Evolutionary conservation across 2,797 vertebrate species (phyloP).

Genomic region (Gymnothorax reevesii): DNA sequence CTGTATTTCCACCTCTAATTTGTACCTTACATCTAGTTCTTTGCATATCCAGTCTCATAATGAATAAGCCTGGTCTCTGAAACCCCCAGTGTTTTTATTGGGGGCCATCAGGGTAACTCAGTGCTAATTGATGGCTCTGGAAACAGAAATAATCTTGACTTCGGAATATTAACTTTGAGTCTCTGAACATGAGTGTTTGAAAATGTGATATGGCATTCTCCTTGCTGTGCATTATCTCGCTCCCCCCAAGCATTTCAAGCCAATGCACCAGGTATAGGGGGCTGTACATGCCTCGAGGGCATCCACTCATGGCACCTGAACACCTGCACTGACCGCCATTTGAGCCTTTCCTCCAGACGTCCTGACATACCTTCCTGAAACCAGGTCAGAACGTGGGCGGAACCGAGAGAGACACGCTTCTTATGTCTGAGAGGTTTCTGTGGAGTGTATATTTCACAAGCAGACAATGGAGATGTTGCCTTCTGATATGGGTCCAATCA

Average conservation of each 20-base stretch:
- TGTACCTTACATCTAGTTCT: no score
- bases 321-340: conserved; percentile 55
- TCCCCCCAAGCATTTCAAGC: neutral
- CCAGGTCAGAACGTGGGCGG: conserved; percentile 39
- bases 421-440: conserved; percentile 51
- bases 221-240: neutral
- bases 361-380: conserved; percentile 65
- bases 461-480: neutral
- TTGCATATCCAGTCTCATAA: no score
- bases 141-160: no score
- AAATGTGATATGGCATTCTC: neutral
- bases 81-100: no score
- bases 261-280: conserved; percentile 19
- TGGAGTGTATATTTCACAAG: neutral
- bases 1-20: no score
- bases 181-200: neutral
- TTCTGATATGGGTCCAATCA: no score
- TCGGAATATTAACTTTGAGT: neutral
- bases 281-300: conserved; percentile 39
- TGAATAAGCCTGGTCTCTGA: no score
- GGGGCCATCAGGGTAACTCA: no score
- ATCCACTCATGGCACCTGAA: conserved; percentile 48
- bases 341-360: conserved; percentile 51
- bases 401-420: conserved; percentile 63
- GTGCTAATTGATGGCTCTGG: no score